Evolutionary conservation across 2,797 vertebrate species (phyloP).

Genomic region (Arnoldichthys spilopterus): DNA sequence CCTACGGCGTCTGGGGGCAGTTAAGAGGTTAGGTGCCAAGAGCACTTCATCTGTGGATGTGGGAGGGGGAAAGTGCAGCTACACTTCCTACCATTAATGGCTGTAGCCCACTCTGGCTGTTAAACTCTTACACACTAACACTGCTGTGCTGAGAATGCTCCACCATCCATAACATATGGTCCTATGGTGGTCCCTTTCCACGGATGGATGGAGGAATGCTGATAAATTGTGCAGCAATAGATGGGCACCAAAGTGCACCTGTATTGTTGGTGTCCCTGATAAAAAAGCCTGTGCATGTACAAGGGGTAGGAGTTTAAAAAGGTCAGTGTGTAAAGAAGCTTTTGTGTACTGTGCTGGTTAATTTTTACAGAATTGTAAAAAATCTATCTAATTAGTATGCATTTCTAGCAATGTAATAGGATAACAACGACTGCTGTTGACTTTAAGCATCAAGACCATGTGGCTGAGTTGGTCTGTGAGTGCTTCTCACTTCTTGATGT

Average conservation of each 20-base stretch:
- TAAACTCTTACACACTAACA: neutral
- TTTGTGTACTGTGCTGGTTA: neutral
- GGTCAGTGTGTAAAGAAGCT: neutral
- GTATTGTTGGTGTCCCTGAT: neutral
- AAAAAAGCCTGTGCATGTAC: too few species aligned
- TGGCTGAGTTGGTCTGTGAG: neutral
- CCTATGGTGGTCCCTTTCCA: neutral
- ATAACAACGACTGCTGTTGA: neutral
- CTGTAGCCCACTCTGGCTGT: neutral
- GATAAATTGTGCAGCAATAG: neutral
- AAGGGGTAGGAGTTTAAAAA: too few species aligned
- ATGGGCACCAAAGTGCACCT: neutral
- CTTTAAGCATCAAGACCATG: neutral
- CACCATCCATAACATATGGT: neutral
- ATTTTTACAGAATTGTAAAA: neutral
- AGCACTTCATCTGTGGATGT: too few species aligned
- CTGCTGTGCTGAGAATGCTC: neutral
- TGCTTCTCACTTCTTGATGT: slow-evolving; percentile 17
- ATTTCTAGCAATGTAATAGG: neutral
- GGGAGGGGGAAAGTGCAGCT: too few species aligned
- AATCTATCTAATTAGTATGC: neutral
- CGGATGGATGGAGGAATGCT: neutral
- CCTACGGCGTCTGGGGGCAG: too few species aligned
- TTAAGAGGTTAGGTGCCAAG: too few species aligned
- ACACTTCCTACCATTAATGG: too few species aligned